Conservation (phyloP, 1,140 invertebrate genomes). For the honey bee (Apis mellifera) region Amel_HAv3.1 CM009934.2:4518001-4518500, state of each 20-base stretch:
- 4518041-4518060: background rate
- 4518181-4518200: background rate
- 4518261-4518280: background rate
- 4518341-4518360: background rate
- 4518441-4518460: slow-evolving; percentile 37
- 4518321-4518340: background rate
- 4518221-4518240: slow-evolving; percentile 2
- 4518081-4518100: background rate
- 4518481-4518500: background rate
- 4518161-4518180: background rate
- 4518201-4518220: slow-evolving; percentile 12
- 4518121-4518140: background rate
- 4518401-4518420: slow-evolving; percentile 22
- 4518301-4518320: slow-evolving; percentile 7
- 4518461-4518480: background rate
- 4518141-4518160: no score
- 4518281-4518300: slow-evolving; percentile 8
- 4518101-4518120: background rate
- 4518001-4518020: background rate
- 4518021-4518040: background rate
- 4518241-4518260: background rate
- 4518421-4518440: slow-evolving; percentile 46
- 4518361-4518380: slow-evolving; percentile 5
- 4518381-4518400: slow-evolving; percentile 35
- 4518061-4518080: background rate